Evolutionary conservation across 2,797 vertebrate species (phyloP).

Genomic region (Gallirallus australis): DNA sequence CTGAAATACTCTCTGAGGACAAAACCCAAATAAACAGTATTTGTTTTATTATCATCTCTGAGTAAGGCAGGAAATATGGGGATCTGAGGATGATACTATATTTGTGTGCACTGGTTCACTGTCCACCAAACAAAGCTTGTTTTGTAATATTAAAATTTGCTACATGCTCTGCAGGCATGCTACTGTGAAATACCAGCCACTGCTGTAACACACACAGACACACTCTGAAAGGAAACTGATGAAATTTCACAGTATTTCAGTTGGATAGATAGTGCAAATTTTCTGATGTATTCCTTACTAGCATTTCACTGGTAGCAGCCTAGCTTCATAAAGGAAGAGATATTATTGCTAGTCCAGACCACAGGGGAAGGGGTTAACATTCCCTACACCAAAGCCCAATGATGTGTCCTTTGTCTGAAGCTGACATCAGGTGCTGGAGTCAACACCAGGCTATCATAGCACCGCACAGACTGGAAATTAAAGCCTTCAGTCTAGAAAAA

Average conservation of each 20-base stretch:
- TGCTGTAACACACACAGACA: background rate
- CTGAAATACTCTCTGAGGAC: background rate
- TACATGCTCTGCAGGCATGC: background rate
- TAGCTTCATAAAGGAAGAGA: background rate
- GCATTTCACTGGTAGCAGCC: background rate
- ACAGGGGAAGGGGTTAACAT: fast-evolving
- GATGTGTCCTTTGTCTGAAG: background rate
- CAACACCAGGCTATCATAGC: background rate
- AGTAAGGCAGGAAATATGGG: background rate
- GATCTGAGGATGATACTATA: background rate
- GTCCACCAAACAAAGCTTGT: background rate
- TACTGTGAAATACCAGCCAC: background rate
- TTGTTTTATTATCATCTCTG: background rate
- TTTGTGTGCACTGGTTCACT: background rate
- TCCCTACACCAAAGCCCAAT: background rate
- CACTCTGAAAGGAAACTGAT: background rate
- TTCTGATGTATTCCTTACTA: background rate
- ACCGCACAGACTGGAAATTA: background rate
- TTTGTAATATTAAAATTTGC: background rate
- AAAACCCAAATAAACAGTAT: background rate
- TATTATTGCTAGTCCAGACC: background rate
- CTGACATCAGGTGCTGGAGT: background rate
- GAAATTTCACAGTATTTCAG: background rate
- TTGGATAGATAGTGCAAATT: background rate
- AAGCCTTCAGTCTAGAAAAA: background rate